Evolutionary conservation across 1,140 invertebrate species (phyloP), one percentile per base, ranked within the genome.

Genomic region (Meloidogyne hapla): DNA sequence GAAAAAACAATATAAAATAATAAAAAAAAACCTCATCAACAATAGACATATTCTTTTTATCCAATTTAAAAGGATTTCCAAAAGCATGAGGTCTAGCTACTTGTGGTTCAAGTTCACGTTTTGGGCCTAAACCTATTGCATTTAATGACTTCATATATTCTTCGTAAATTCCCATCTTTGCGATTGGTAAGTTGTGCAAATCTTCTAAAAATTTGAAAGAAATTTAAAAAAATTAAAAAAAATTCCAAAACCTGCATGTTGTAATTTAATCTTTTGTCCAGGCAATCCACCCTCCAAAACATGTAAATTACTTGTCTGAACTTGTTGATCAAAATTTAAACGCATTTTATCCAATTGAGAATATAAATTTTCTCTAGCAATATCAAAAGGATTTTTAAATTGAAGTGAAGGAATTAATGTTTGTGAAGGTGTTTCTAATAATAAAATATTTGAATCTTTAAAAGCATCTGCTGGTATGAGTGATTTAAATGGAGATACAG

Each of bases 371-470:
- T 92, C 90, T 66, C 96, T 89, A 21, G 93, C 92, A 87, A 98
- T 95, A 89, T 98, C 95, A 85, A 95, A 98, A 0, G 95, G 93
- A 89, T 98, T 98, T 83, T 94, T 91, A 87, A 94, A 97, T 71
- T 92, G 92, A 92, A 13, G 61, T 23, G 83, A 81, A 21, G 69
- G 69, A 26, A 70, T 26, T 25, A 62, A 18, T 25, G 69, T 56
- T 23, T 33, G 69, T 56, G 69, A 21, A 26, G 23, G 40, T 25
- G 33, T 45, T 56, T 45, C 69, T 13, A 72, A 21, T 40, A 73
- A 61, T 25, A 73, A 73, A 73, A 73, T 73, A 23, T 13, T 33
- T 21, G 64, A 15, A 21, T 73, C 56, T 6, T 38, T 33, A 38
- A 63, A 23, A 0, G 56, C 28, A 42, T 75, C 38, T 42, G 61